Percentiles rank a stretch among this genome's conserved stretches.
phyloP scores from a whole-genome alignment of 2,888 invertebrate genomes.

The Podabrus alpinus region DNA sequence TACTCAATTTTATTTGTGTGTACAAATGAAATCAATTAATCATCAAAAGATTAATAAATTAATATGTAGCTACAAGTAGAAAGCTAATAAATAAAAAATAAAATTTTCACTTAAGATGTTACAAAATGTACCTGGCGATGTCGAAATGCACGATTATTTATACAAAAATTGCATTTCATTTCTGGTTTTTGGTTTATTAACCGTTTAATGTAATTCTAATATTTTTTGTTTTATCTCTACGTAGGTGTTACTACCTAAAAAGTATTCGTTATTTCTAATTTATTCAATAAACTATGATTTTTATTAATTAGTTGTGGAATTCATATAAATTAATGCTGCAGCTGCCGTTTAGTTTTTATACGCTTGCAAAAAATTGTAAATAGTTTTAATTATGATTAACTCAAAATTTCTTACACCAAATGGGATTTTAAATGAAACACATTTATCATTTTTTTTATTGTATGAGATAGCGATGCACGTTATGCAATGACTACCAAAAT shows the following conservation, averaged over 20 bases:
- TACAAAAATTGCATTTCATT: background rate
- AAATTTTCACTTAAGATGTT: slow-evolving; percentile 15
- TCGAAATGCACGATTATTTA: background rate
- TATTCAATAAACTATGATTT: background rate
- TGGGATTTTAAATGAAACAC: slow-evolving; percentile 13
- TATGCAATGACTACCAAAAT: slow-evolving; percentile 17
- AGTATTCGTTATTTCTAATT: background rate
- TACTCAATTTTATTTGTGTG: slow-evolving; percentile 1
- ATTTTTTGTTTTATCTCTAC: background rate
- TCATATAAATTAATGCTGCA: background rate
- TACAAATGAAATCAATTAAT: slow-evolving; percentile 5
- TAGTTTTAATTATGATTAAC: slow-evolving; percentile 6
- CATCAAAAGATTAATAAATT: slow-evolving; percentile 5
- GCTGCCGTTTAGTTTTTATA: background rate
- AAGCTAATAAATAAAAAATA: slow-evolving; percentile 7
- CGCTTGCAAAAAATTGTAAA: background rate
- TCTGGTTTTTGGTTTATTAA: background rate
- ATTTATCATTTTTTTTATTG: slow-evolving; percentile 9
- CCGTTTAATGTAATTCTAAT: background rate
- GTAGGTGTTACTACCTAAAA: background rate
- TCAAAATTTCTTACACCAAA: slow-evolving; percentile 6
- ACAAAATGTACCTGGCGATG: slow-evolving; percentile 3
- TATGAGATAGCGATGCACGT: slow-evolving; percentile 5
- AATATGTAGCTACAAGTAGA: slow-evolving; percentile 9
- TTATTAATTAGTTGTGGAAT: background rate